Evolutionary conservation across 2,113 vertebrate species (phyloP), one percentile per base, ranked within the genome.

Genomic region (Nesoenas mayeri): DNA sequence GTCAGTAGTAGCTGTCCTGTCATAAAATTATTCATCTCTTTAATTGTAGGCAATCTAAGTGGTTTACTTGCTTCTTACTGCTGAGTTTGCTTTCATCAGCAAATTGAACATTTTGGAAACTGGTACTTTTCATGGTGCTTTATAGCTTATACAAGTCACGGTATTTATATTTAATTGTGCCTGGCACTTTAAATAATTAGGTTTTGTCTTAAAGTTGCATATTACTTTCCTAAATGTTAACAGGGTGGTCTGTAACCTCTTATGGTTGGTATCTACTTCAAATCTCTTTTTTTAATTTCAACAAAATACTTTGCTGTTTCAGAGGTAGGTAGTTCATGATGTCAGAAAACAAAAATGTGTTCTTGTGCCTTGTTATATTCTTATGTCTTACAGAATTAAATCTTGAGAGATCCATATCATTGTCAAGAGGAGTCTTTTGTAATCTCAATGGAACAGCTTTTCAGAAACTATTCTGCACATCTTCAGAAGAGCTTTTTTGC

Each of bases 41-140:
- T 94, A 94, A 96, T 95, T 96, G 31, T 48, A 89, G 60, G 67
- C 60, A 87, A 20, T 77, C 66, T 97, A 95, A 92, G 94, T 97
- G 97, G 31, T 78, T 93, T n/a, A 20, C 9, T 79, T 79, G 17
- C 44, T 75, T 71, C n/a, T 85, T 47, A 44, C 31, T 93, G 91
- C 85, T 89, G 78, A 91, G 51, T 78, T 97, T 89, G 84, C 81
- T 94, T 97, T 51, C 62, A 82, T 85, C 93, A 92, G 95, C 90
- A 97, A 98, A 93, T 91, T 53, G 95, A 96, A 96, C 77, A 21
- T 81, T 96, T 77, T 95, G 40, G 62, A 56, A 96, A 94, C 64
- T 69, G 88, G 40, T 93, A 70, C 64, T 96, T 95, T 93, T 88
- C 34, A 50, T 19, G 32, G 48, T 89, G 56, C 36, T 80, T 84